A percentile compares a stretch with the other conserved stretches of the same genome.
Evolutionary conservation across 2,113 vertebrate genomes (phyloP).

Genomic region (Pimephales promelas): DNA sequence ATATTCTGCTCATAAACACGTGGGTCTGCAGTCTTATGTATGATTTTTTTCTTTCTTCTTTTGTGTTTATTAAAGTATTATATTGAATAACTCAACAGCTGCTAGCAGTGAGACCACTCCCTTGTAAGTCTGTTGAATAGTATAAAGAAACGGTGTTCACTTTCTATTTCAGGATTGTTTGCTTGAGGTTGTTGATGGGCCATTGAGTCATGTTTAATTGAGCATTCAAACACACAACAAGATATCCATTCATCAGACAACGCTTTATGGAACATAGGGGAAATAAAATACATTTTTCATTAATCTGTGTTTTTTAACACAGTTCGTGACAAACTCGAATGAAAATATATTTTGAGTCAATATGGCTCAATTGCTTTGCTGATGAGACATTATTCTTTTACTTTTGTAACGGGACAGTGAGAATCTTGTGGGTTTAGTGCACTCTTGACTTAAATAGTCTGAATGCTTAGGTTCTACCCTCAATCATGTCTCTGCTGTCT

Average conservation of each 20-base stretch:
- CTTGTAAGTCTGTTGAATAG: background rate
- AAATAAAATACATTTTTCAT: background rate
- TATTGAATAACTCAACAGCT: background rate
- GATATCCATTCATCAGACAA: background rate
- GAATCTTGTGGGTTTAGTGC: background rate
- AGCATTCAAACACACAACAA: background rate
- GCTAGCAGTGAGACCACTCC: background rate
- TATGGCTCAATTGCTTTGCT: background rate
- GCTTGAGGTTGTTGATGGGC: background rate
- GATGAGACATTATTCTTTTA: background rate
- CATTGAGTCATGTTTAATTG: background rate
- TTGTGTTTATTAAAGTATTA: background rate
- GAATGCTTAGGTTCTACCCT: background rate
- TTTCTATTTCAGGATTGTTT: background rate
- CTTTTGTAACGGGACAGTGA: background rate
- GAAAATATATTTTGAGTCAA: background rate
- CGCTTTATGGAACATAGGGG: background rate
- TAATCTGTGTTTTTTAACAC: background rate
- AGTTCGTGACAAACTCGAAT: background rate
- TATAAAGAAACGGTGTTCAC: background rate
- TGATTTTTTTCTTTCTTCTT: background rate
- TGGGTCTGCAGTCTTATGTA: background rate
- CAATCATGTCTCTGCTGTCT: conserved; percentile 20
- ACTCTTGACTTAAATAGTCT: conserved; percentile 31
- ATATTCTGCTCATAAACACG: conserved; percentile 15